A percentile compares a stretch with the other conserved stretches of the same genome.
phyloP scores from a whole-genome alignment of 2,113 vertebrate species.

The Crotalus viridis region DNA sequence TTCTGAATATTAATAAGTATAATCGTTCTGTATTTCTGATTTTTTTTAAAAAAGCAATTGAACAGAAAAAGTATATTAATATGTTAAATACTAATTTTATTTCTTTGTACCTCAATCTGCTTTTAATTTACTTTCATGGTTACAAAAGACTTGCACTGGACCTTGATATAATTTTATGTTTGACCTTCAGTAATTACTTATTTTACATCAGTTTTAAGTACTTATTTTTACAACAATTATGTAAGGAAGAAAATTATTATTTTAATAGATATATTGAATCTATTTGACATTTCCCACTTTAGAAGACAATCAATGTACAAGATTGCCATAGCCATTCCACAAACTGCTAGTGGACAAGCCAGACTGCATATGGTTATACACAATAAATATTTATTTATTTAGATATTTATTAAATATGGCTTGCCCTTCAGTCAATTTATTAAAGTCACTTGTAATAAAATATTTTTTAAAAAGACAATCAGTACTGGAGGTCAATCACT shows the following conservation, averaged over 20 bases:
- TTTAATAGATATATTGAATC: background rate
- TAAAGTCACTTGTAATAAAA: background rate
- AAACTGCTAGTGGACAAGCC: background rate
- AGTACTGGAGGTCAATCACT: background rate
- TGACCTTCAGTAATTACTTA: background rate
- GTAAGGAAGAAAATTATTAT: background rate
- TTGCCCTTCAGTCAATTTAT: background rate
- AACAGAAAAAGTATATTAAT: conserved; percentile 36
- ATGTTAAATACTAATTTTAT: conserved; percentile 3
- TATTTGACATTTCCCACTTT: background rate
- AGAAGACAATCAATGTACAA: background rate
- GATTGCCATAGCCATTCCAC: background rate
- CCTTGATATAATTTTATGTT: background rate
- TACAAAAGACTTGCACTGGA: background rate
- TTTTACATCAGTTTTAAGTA: background rate
- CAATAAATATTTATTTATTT: background rate
- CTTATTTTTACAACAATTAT: background rate
- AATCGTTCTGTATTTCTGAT: background rate
- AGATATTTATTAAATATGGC: background rate
- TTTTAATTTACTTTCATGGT: conserved; percentile 29
- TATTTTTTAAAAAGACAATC: background rate
- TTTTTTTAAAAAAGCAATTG: conserved; percentile 4
- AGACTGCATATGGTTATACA: background rate
- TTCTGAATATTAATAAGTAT: conserved; percentile 36
- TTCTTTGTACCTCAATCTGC: conserved; percentile 10